Evolutionary conservation across 1,140 invertebrate genomes (phyloP), one percentile per base, ranked within the genome.

Genomic region (Magallana ariakensis): DNA sequence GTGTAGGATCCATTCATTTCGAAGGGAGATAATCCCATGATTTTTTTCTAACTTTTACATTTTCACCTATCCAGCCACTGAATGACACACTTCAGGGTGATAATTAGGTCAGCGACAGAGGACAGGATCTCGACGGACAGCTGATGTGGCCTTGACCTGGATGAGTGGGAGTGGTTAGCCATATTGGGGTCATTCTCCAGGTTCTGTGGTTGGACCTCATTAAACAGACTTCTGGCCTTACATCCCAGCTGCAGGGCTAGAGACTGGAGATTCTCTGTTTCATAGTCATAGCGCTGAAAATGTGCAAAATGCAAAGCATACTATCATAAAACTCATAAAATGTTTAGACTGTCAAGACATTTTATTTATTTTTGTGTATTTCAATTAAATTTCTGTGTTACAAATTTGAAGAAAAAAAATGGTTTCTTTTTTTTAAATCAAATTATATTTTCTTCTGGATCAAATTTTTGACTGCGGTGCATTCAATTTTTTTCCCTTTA

Each of bases 181-280:
- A 89, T 87, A 84, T 93, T 93, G 33, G 81, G 86, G 80, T 93
- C 92, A 86, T 93, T 93, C 85, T 93, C 92, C 19, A 88, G 85
- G 80, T 88, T 88, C 3, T 86, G 87, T 4, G 91, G 89, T 75
- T 92, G 89, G 4, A 94, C 88, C 83, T 92, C 92, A 90, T 97
- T 97, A 92, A 96, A 96, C 56, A 99, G 95, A 92, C 97, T 97
- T 54, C 97, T 96, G 0, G 97, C 97, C 88, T 97, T 96, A 90
- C 97, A 98, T 0, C 97, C 97, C 56, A 99, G 95, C 87, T 97
- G 96, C 84, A 98, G 94, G 0, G 98, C 97, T 87, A 98, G 94
- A 87, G 97, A 96, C 95, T 99, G 98, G 54, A 99, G 95, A 94
- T 98, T 98, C 95, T 99, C 98, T 89, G 97, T 96, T 89, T 98